A percentile compares a stretch with the other conserved stretches of the same genome.
Evolutionary conservation across 1,140 invertebrate genomes (phyloP).

Genomic region (Cyrtorhinus lividipennis): DNA sequence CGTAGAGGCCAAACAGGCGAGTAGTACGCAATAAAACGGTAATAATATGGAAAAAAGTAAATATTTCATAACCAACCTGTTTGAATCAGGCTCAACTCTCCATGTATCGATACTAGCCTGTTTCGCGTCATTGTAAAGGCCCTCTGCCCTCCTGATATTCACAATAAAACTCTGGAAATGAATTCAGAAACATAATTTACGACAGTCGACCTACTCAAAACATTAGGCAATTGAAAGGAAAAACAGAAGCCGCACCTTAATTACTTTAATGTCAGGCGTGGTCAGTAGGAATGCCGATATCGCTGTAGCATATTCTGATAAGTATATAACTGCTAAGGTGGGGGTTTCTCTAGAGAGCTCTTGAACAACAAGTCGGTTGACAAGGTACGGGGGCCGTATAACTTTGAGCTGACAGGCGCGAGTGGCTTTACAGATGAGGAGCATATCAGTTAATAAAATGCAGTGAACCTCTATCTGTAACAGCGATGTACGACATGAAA

Average conservation of each 20-base stretch:
- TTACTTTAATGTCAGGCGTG: conserved; percentile 44
- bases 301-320: conserved; percentile 70
- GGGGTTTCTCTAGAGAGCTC: conserved; percentile 49
- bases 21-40: too few relatives aligned
- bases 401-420: conserved; percentile 33
- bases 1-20: too few relatives aligned
- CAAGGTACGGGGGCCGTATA: conserved; percentile 65
- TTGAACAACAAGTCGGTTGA: conserved; percentile 57
- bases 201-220: neutral
- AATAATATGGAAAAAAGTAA: too few relatives aligned
- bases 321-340: conserved; percentile 57
- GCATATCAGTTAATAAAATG: conserved; percentile 76
- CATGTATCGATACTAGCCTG: conserved; percentile 31
- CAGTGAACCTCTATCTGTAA: conserved; percentile 78
- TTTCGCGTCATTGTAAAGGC: conserved; percentile 42
- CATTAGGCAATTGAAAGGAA: neutral
- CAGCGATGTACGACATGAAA: too few relatives aligned
- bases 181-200: too few relatives aligned
- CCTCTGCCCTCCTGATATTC: conserved; percentile 47
- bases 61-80: conserved; percentile 30
- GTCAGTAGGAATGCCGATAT: conserved; percentile 58
- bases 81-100: conserved; percentile 29
- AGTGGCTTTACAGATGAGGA: conserved; percentile 73
- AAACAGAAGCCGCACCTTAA: too few relatives aligned
- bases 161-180: conserved; percentile 42